Evolutionary conservation across 92 coral and sea anemone species (phyloP), one percentile per base, ranked within the genome.

Genomic region (Zoanthus sansibaricus): DNA sequence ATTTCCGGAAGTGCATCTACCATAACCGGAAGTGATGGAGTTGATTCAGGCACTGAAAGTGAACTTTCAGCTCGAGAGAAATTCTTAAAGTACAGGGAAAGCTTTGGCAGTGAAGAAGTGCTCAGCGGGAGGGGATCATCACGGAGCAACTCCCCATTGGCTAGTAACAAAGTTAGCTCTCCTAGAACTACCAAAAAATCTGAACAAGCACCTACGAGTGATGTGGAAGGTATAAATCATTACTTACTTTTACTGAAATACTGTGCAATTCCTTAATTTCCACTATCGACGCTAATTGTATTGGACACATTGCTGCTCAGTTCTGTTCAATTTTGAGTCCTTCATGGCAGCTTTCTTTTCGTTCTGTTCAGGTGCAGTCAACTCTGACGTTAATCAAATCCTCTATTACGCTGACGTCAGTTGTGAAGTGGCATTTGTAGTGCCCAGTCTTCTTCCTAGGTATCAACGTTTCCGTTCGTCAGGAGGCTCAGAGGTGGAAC

Each of bases 391-490:
- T 17, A 94, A 97, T 70, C 94, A 95, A 82, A 95, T 97, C 74
- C 94, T 97, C 42, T 97, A 97, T 87, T 95, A 90, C 74, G 97
- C 98, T 10, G 95, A 95, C 76, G 94, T 92, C 31, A 89, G 98
- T 76, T 88, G 98, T 71, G 99, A 97, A 69, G 94, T 97, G 47
- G 99, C 99, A 7, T 97, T 97, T 82, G 92, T 97, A 48, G 92
- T 93, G 49, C 99, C 99, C 17, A 92, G 98, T 42, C 84, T 97
- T 66, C 91, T 95, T 11, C 97, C 99, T 37, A 92, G 95, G 48
- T 91, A 92, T 72, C 95, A 89, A 83, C 94, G 89, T 68, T 91
- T 91, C 77, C 93, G 94, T 66, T 83, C 86, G 45, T 84, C 91
- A 90, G 55, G 88, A 37, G 94, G 72, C 71, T 86, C 76, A 51